A percentile compares a stretch with the other conserved stretches of the same genome.
These are phyloP conservation scores for Cantharis flavilabris DNA, from an alignment of 2,888 invertebrate species.

Conservation along the genomic window DNA sequence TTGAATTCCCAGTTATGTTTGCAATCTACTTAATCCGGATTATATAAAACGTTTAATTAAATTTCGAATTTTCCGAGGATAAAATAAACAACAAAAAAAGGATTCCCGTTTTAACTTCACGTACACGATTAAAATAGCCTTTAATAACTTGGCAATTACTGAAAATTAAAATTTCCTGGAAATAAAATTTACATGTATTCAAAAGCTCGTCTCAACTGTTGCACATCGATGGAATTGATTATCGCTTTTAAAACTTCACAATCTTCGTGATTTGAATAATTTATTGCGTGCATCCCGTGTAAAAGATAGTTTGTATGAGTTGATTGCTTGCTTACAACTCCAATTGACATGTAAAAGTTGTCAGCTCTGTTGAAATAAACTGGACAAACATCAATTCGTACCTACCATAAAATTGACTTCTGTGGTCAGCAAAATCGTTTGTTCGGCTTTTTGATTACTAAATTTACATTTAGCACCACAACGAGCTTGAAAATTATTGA, in stretches of 20 bases:
- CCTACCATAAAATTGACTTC: not conserved
- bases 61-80: not conserved
- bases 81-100: not conserved
- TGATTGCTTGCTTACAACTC: not conserved
- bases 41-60: not conserved
- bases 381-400: not conserved
- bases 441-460: not conserved
- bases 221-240: conserved; percentile 2
- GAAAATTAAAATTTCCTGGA: not conserved
- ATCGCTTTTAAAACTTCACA: not conserved
- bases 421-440: not conserved
- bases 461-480: not conserved
- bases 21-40: not conserved
- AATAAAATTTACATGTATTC: not conserved
- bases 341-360: not conserved
- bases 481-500: not conserved
- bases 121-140: not conserved
- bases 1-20: not conserved
- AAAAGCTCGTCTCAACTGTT: not conserved
- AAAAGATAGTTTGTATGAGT: not conserved
- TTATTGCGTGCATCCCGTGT: not conserved
- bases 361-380: not conserved
- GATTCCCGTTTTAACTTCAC: not conserved
- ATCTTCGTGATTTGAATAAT: not conserved
- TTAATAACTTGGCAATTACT: not conserved